These are phyloP conservation scores for Pristiophorus japonicus DNA, from an alignment of 2,113 vertebrate genomes.

Conservation along the genomic window DNA sequence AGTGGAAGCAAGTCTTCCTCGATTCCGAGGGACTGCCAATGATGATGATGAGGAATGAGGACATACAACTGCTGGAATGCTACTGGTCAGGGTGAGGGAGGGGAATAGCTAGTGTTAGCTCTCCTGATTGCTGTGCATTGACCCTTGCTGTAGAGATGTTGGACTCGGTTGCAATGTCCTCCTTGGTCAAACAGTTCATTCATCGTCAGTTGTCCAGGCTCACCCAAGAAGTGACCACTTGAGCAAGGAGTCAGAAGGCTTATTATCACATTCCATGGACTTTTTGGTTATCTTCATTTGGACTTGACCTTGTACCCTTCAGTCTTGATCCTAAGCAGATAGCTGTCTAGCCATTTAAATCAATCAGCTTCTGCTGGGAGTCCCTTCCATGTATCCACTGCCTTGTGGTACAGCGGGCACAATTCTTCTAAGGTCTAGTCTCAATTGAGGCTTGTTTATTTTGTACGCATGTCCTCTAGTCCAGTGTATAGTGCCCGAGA, in stretches of 20 bases:
- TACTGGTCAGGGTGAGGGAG: background rate
- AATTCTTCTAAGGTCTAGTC: background rate
- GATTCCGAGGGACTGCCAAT: no score
- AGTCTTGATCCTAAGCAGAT: background rate
- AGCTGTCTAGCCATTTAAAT: no score
- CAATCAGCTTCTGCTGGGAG: background rate
- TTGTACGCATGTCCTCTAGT: no score
- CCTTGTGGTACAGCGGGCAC: background rate
- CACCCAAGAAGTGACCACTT: background rate
- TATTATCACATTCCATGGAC: no score
- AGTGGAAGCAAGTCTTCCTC: no score
- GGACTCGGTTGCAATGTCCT: background rate
- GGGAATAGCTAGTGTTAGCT: background rate
- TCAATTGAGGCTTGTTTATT: background rate
- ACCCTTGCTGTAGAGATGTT: background rate
- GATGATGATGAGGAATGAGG: no score
- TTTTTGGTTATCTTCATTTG: background rate
- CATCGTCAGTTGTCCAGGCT: background rate
- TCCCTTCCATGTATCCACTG: background rate
- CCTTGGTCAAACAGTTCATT: background rate
- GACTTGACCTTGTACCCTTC: background rate
- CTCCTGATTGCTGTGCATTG: background rate
- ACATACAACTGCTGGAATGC: no score
- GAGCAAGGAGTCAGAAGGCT: background rate
- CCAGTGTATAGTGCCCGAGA: no score